Evolutionary conservation across 37 sponge, comb jelly and placozoan genomes (phyloP).

Genomic region (Cliona cf. orientalis): DNA sequence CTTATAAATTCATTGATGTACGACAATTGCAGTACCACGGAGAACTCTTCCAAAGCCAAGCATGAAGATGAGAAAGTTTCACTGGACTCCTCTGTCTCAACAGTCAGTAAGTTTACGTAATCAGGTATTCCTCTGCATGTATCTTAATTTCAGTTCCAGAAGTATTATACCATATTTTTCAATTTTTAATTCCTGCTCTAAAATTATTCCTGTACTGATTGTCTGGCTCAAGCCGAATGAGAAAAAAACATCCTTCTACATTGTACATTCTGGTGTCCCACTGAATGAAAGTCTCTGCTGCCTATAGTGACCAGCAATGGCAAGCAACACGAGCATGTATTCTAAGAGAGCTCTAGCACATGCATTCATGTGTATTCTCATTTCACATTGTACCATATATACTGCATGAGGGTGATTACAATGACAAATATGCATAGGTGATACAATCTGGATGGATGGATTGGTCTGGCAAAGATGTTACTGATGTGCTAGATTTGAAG

Average conservation of each 20-base stretch:
- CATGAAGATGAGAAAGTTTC: constrained; percentile 67
- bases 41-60: constrained; percentile 29
- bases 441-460: constrained; percentile 64
- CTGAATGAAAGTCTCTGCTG: too few relatives aligned
- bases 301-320: too few relatives aligned
- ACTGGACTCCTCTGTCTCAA: constrained; percentile 73
- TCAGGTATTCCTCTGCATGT: neutral
- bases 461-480: constrained; percentile 43
- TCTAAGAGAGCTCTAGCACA: too few relatives aligned
- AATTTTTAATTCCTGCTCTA: neutral
- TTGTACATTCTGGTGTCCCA: constrained; percentile 6
- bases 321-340: too few relatives aligned
- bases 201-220: neutral
- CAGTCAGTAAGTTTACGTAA: constrained; percentile 22
- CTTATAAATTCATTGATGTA: too few relatives aligned
- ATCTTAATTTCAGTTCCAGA: neutral
- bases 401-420: too few relatives aligned
- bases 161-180: neutral
- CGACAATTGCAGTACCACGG: constrained; percentile 12
- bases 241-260: neutral
- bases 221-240: neutral
- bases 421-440: too few relatives aligned
- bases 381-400: too few relatives aligned
- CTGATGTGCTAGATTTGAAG: constrained; percentile 41
- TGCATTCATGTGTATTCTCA: too few relatives aligned